Percentiles rank a stretch among this genome's conserved stretches.
Evolutionary conservation across 2,113 vertebrate genomes (phyloP).

Genomic region (Gasterosteus aculeatus): DNA sequence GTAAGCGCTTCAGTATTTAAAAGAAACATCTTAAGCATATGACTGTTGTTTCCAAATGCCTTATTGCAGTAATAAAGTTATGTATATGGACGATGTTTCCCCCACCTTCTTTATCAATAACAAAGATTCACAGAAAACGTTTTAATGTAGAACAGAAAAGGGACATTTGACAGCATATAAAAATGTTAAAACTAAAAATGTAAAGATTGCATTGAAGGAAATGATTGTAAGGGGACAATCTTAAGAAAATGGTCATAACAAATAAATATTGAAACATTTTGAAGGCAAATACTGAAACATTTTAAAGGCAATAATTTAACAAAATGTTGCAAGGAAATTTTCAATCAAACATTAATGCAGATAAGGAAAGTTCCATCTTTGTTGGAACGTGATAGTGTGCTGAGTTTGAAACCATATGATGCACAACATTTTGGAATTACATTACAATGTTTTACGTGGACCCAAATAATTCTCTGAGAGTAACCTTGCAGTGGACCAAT

Average conservation of each 20-base stretch:
- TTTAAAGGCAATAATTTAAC: constrained; percentile 57
- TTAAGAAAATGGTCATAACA: constrained; percentile 33
- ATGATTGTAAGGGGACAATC: constrained; percentile 16
- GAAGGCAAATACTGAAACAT: constrained; percentile 52
- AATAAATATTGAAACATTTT: constrained; percentile 61
- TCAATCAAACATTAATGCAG: constrained; percentile 28
- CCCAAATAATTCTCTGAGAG: constrained; percentile 20
- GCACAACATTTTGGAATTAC: constrained; percentile 1
- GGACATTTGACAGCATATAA: constrained; percentile 53
- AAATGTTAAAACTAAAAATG: constrained; percentile 47
- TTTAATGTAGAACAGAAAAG: constrained; percentile 50
- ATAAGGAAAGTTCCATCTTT: background rate
- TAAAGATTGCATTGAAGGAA: constrained; percentile 45
- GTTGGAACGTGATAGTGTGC: constrained; percentile 9
- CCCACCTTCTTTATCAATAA: constrained; percentile 2
- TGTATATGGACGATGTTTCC: constrained; percentile 17
- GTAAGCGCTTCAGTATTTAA: constrained; percentile 42
- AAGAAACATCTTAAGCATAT: constrained; percentile 36
- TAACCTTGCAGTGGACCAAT: constrained; percentile 3
- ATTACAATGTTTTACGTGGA: background rate
- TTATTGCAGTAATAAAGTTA: constrained; percentile 72
- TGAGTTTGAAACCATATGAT: constrained; percentile 10
- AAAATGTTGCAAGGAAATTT: constrained; percentile 26
- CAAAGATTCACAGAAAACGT: constrained; percentile 32
- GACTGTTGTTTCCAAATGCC: constrained; percentile 33